Percentiles rank a stretch among this genome's conserved stretches.
phyloP scores from a whole-genome alignment of 2,888 invertebrate genomes.

The Leptothorax acervorum region DNA sequence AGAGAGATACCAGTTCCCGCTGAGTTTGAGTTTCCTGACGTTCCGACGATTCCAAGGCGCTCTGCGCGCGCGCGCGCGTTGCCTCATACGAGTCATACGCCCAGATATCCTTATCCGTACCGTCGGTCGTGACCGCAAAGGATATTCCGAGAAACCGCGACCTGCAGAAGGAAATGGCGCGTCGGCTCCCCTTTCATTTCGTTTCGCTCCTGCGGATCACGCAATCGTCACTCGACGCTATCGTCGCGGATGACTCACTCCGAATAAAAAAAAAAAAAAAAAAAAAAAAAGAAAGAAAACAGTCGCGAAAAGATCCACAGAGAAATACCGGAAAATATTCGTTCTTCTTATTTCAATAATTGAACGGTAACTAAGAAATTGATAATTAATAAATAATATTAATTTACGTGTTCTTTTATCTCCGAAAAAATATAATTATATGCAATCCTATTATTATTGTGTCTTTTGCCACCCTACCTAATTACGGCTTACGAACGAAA shows the following conservation, averaged over 20 bases:
- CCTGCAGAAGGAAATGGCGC: constrained; percentile 68
- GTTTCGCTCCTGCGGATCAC: constrained; percentile 47
- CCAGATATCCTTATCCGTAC: constrained; percentile 73
- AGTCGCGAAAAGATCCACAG: neutral
- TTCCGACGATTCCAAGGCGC: constrained; percentile 3
- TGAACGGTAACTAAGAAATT: neutral
- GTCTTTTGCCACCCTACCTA: neutral
- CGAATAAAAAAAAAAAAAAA: neutral
- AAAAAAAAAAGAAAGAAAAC: neutral
- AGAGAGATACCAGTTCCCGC: constrained; percentile 42
- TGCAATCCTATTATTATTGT: neutral
- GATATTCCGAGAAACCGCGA: constrained; percentile 74
- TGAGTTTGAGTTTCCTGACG: constrained; percentile 29
- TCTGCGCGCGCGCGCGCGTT: neutral
- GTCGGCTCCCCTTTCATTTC: constrained; percentile 55
- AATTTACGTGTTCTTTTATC: neutral
- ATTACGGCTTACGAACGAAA: neutral
- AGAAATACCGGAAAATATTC: neutral
- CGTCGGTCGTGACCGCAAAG: constrained; percentile 70
- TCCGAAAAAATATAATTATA: neutral
- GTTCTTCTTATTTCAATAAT: neutral
- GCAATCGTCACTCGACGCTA: constrained; percentile 10
- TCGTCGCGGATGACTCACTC: constrained; percentile 5
- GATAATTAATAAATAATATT: neutral
- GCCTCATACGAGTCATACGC: neutral